phyloP scores from a whole-genome alignment of 2,113 vertebrate genomes.

The Python bivittatus region DNA sequence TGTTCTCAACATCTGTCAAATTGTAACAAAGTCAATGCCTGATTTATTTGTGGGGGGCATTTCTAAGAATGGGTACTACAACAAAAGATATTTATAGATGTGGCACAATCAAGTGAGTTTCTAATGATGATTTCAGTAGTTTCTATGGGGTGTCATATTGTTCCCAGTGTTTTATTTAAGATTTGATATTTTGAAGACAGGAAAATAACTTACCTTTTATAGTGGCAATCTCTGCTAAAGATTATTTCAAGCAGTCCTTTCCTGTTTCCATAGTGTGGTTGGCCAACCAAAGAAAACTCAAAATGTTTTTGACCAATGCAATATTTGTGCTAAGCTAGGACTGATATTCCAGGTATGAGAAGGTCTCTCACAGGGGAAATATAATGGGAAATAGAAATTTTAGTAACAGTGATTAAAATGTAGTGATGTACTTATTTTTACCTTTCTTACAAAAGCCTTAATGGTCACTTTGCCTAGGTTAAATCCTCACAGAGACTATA shows the following conservation, averaged over 20 bases:
- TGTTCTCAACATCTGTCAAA: background rate
- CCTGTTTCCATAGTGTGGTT: background rate
- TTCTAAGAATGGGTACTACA: background rate
- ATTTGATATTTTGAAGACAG: too few relatives aligned
- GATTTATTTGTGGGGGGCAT: background rate
- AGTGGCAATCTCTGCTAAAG: background rate
- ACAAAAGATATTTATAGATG: background rate
- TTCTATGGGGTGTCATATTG: background rate
- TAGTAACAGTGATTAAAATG: background rate
- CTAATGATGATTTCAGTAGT: background rate
- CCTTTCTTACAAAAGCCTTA: background rate
- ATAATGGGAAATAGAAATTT: background rate
- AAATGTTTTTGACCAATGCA: background rate
- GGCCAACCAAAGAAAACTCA: background rate
- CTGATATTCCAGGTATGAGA: background rate
- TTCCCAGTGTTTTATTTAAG: background rate
- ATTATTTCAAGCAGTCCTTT: background rate
- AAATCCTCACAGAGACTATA: background rate
- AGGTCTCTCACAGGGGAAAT: background rate
- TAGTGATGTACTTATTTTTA: background rate
- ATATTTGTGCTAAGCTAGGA: background rate
- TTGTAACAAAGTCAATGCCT: background rate
- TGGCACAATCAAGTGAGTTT: background rate
- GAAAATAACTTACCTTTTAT: background rate
- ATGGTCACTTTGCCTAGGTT: background rate